Conservation (phyloP, 1,140 invertebrate species). For the Cotesia chilonis region DNA sequence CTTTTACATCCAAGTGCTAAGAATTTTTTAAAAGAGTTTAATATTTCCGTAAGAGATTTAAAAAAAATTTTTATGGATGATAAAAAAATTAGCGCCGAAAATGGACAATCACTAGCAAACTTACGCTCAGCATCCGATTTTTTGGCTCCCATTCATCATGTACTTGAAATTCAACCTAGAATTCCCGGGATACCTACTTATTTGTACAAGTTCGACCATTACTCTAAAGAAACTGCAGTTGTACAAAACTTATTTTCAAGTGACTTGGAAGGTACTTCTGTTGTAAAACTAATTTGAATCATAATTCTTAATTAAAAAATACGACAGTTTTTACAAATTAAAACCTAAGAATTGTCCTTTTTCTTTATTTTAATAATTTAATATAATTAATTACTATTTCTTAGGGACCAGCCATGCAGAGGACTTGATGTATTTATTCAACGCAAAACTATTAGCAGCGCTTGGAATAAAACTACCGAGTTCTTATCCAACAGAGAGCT, state of each 20-base stretch:
- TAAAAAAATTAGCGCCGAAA: conserved; percentile 10
- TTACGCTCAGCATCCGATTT: conserved; percentile 16
- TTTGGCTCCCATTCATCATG: conserved; percentile 28
- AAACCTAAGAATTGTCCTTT: neutral
- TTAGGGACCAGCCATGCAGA: conserved; percentile 51
- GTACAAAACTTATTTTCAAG: conserved; percentile 25
- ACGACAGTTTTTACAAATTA: neutral
- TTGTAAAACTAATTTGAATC: too few species aligned
- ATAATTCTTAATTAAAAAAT: too few species aligned
- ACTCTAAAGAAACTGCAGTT: conserved; percentile 29
- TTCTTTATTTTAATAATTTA: conserved; percentile 15
- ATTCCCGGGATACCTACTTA: conserved; percentile 54
- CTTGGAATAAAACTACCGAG: neutral
- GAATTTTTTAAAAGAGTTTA: neutral
- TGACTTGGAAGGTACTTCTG: conserved; percentile 1
- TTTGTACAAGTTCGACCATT: conserved; percentile 65
- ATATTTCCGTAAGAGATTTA: conserved; percentile 56
- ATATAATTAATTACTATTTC: too few species aligned
- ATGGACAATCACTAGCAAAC: neutral
- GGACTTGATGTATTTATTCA: conserved; percentile 51
- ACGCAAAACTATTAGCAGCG: conserved; percentile 6
- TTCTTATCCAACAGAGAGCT: conserved; percentile 23
- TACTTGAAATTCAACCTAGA: conserved; percentile 55
- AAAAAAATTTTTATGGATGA: conserved; percentile 58
- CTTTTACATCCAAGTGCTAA: conserved; percentile 17